phyloP scores from a whole-genome alignment of 2,888 invertebrate species.

The Trachelus iudaicus region DNA sequence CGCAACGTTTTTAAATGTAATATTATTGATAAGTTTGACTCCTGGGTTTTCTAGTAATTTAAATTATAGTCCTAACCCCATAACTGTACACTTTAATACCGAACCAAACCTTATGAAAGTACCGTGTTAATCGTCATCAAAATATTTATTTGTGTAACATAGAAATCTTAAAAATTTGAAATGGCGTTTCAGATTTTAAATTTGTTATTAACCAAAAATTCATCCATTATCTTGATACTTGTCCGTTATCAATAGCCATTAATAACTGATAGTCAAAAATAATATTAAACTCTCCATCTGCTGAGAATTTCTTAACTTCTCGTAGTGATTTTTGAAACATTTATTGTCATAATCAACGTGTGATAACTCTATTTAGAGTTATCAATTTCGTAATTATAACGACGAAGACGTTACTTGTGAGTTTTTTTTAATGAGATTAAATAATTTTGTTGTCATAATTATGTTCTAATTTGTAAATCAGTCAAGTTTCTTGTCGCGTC shows the following conservation, averaged over 20 bases:
- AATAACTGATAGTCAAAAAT: background rate
- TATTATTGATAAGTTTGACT: background rate
- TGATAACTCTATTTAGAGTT: background rate
- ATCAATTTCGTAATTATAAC: background rate
- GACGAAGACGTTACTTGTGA: too few species aligned
- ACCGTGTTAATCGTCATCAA: background rate
- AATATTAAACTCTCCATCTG: background rate
- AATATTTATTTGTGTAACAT: too few species aligned
- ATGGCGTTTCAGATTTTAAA: too few species aligned
- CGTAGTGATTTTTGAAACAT: background rate
- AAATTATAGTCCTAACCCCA: background rate
- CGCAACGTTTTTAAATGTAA: background rate
- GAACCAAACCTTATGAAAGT: background rate
- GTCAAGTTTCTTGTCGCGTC: background rate
- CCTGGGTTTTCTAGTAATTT: too few species aligned
- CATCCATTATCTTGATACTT: background rate
- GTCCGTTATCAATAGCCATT: background rate
- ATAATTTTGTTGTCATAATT: background rate
- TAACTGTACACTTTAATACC: too few species aligned
- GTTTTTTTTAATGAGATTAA: too few species aligned
- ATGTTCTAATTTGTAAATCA: background rate
- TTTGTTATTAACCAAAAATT: too few species aligned
- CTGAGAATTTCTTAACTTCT: background rate
- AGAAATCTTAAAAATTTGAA: too few species aligned
- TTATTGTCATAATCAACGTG: background rate